Evolutionary conservation across 1,140 invertebrate species (phyloP).

Genomic region (Mamestra configurata): DNA sequence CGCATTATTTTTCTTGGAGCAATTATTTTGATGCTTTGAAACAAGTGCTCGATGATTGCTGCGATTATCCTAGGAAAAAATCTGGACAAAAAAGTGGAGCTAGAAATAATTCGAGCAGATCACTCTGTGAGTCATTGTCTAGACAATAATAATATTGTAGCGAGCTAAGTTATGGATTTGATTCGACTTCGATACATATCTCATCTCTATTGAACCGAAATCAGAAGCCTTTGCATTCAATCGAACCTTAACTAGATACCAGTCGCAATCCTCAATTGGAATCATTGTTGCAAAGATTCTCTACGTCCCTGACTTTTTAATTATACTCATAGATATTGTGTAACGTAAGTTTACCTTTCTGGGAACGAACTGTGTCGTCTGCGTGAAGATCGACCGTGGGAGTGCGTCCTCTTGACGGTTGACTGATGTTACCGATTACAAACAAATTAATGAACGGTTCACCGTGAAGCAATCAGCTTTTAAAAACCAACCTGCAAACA

Average conservation of each 20-base stretch:
- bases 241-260: conserved; percentile 12
- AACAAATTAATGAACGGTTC: conserved; percentile 72
- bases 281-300: conserved; percentile 53
- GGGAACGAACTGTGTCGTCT: conserved; percentile 60
- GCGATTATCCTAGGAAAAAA: conserved; percentile 57
- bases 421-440: conserved; percentile 83
- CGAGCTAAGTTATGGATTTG: conserved; percentile 17
- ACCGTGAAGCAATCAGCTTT: conserved; percentile 62
- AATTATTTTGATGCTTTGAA: conserved; percentile 47
- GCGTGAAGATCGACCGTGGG: conserved; percentile 70
- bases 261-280: conserved; percentile 54
- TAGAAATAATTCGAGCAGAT: conserved; percentile 75
- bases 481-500: conserved; percentile 54
- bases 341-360: conserved; percentile 61
- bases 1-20: conserved; percentile 45
- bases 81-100: conserved; percentile 57
- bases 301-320: conserved; percentile 60
- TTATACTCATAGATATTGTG: conserved; percentile 60
- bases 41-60: conserved; percentile 56
- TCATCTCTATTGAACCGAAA: conserved; percentile 18
- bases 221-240: conserved; percentile 32
- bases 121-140: conserved; percentile 69
- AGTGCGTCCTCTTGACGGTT: conserved; percentile 74
- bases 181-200: conserved; percentile 19
- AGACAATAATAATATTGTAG: conserved; percentile 64